Evolutionary conservation across 2,113 vertebrate genomes (phyloP).

Genomic region (Tragulus kanchil): DNA sequence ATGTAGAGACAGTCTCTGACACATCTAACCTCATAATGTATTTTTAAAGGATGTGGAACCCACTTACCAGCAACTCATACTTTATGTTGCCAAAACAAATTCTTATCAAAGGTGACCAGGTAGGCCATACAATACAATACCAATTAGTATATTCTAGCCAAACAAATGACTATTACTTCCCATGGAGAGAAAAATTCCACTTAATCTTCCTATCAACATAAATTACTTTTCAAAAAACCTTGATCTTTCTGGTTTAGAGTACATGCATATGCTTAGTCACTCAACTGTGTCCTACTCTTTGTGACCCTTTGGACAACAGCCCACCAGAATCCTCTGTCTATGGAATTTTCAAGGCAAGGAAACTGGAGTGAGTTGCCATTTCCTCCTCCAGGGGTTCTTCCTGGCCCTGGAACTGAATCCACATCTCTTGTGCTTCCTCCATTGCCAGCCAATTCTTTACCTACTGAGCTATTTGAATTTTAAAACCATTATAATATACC

Average conservation of each 20-base stretch:
- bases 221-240: not conserved
- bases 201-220: not conserved
- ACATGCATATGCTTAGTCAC: not conserved
- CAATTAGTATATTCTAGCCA: not conserved
- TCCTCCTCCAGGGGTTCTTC: not conserved
- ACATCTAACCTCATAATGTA: not conserved
- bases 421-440: not conserved
- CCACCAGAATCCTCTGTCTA: not conserved
- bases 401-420: not conserved
- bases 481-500: not conserved
- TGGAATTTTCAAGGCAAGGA: not conserved
- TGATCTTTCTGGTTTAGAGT: constrained; percentile 5
- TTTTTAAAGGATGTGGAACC: not conserved
- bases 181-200: not conserved
- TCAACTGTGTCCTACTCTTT: not conserved
- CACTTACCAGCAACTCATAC: not conserved
- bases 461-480: not conserved
- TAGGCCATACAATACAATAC: not conserved
- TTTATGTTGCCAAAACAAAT: not conserved
- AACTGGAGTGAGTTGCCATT: not conserved
- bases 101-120: not conserved
- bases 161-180: not conserved
- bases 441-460: not conserved
- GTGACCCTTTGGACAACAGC: not conserved
- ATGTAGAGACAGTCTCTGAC: not conserved